phyloP scores from a whole-genome alignment of 64 coral and sea anemone species.

The Stylophora pistillata region DNA sequence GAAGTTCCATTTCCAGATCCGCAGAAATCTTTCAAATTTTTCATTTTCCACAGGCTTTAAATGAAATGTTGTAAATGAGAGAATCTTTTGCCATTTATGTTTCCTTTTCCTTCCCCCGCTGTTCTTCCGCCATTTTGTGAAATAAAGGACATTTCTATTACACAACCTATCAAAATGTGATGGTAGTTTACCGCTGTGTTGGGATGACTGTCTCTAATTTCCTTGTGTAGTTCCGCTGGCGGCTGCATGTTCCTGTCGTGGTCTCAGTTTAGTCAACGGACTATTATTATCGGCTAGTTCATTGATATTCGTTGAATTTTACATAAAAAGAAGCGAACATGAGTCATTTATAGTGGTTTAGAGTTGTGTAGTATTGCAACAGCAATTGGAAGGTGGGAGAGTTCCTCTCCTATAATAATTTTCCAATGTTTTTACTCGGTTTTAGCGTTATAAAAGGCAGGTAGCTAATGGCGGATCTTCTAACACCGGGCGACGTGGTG shows the following conservation, averaged over 20 bases:
- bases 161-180: no score
- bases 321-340: slow-evolving; percentile 29
- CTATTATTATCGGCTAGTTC: slow-evolving; percentile 4
- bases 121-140: no score
- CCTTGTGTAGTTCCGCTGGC: background rate
- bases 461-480: slow-evolving; percentile 81
- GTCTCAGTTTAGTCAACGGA: slow-evolving; percentile 10
- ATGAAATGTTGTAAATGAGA: background rate
- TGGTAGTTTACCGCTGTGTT: background rate
- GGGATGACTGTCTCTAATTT: background rate
- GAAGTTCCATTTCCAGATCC: slow-evolving; percentile 48
- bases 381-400: slow-evolving; percentile 16
- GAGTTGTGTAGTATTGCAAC: slow-evolving; percentile 26
- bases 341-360: slow-evolving; percentile 39
- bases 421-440: slow-evolving; percentile 38
- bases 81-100: background rate
- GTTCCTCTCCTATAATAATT: slow-evolving; percentile 43
- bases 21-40: slow-evolving; percentile 70
- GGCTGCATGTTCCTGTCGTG: background rate
- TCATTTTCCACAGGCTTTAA: slow-evolving; percentile 33
- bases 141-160: no score
- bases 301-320: slow-evolving; percentile 37
- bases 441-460: slow-evolving; percentile 49
- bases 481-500: slow-evolving; percentile 83
- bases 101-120: no score